Evolutionary conservation across 2,888 invertebrate genomes (phyloP).

Genomic region (Automeris io): DNA sequence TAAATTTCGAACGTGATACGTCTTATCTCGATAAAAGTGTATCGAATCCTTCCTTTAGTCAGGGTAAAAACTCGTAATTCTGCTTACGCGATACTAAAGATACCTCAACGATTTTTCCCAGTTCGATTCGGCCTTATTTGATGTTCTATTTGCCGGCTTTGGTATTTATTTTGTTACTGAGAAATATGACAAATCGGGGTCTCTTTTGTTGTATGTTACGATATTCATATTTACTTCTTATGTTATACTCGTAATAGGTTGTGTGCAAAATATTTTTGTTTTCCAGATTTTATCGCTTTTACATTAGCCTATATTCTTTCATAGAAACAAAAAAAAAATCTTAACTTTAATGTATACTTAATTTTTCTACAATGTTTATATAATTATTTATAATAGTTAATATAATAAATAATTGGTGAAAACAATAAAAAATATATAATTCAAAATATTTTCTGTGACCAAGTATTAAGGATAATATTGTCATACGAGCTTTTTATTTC

Average conservation of each 20-base stretch:
- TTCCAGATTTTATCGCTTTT: no score
- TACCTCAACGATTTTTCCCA: constrained; percentile 34
- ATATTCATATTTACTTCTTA: constrained; percentile 1
- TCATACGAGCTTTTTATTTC: no score
- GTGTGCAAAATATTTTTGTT: no score
- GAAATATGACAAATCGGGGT: constrained; percentile 17
- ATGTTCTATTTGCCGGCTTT: constrained; percentile 30
- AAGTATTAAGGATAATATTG: no score
- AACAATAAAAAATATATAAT: no score
- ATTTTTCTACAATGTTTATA: no score
- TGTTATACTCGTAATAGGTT: neutral
- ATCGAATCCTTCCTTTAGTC: neutral
- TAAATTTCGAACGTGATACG: neutral
- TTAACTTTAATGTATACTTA: no score
- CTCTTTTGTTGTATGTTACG: constrained; percentile 13
- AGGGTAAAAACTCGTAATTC: constrained; percentile 18
- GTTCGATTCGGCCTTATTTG: constrained; percentile 40
- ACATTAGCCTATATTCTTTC: no score
- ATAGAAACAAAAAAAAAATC: no score
- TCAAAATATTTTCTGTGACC: no score
- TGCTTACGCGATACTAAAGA: constrained; percentile 22
- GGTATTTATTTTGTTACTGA: constrained; percentile 22
- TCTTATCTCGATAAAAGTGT: neutral
- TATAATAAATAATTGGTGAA: no score
- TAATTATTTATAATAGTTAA: no score